Evolutionary conservation across 1,140 invertebrate species (phyloP).

Genomic region (Panagrolaimus sp.): DNA sequence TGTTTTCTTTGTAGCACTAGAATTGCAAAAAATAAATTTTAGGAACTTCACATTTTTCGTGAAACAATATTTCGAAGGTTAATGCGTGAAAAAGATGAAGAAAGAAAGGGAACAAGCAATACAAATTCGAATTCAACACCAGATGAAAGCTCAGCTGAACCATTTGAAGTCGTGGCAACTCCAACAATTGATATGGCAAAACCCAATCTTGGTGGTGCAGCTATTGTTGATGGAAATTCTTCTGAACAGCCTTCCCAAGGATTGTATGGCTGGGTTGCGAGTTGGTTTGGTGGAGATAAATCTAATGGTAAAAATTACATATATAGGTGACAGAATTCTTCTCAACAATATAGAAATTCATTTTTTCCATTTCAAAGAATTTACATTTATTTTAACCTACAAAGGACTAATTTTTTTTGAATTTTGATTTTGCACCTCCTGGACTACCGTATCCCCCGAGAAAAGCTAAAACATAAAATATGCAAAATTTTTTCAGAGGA

Average conservation of each 20-base stretch:
- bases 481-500: neutral
- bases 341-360: too few relatives aligned
- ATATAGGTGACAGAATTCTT: too few relatives aligned
- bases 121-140: neutral
- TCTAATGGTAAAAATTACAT: neutral
- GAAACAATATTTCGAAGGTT: slow-evolving; percentile 46
- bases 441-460: too few relatives aligned
- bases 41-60: slow-evolving; percentile 47
- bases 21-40: slow-evolving; percentile 13
- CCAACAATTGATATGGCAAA: neutral
- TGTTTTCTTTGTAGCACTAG: neutral
- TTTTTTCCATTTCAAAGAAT: too few relatives aligned
- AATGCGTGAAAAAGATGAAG: slow-evolving; percentile 28
- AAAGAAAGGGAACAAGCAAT: slow-evolving; percentile 20
- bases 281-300: slow-evolving; percentile 32
- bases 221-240: neutral
- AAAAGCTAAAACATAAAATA: too few relatives aligned
- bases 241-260: slow-evolving; percentile 17
- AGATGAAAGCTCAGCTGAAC: slow-evolving; percentile 25
- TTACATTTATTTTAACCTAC: too few relatives aligned
- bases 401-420: too few relatives aligned
- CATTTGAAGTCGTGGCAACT: slow-evolving; percentile 26
- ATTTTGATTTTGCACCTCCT: too few relatives aligned
- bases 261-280: slow-evolving; percentile 47
- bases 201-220: too few relatives aligned